phyloP scores from a whole-genome alignment of 1,140 invertebrate genomes.

The Drosophila punjabiensis region DNA sequence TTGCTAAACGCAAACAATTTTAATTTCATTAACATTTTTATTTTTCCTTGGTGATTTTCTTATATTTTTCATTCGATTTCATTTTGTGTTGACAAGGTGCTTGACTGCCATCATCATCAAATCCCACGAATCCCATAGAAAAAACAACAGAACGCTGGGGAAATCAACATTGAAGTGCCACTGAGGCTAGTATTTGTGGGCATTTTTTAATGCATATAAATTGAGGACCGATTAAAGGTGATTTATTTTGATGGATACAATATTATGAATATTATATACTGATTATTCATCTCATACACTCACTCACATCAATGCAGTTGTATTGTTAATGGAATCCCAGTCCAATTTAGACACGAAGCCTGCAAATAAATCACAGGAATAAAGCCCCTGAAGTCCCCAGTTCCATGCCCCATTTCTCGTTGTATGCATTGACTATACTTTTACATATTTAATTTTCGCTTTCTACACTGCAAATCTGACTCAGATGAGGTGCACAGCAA shows the following conservation, averaged over 20 bases:
- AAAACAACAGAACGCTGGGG: constrained; percentile 14
- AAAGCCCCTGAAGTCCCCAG: constrained; percentile 42
- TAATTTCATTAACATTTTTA: constrained; percentile 49
- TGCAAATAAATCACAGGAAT: constrained; percentile 71
- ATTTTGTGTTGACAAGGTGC: constrained; percentile 64
- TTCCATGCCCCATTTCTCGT: constrained; percentile 18
- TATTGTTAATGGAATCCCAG: constrained; percentile 74
- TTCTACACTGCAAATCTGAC: constrained; percentile 44
- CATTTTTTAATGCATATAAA: constrained; percentile 55
- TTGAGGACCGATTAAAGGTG: constrained; percentile 57
- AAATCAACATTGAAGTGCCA: constrained; percentile 56
- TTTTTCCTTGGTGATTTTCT: constrained; percentile 10
- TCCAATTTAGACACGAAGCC: constrained; percentile 69
- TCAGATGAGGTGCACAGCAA: background rate
- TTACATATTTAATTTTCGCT: constrained; percentile 77
- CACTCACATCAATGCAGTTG: constrained; percentile 50
- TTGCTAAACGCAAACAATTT: constrained; percentile 28
- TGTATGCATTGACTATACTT: constrained; percentile 37
- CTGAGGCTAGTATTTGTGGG: constrained; percentile 33
- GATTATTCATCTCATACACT: background rate
- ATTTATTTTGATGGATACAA: constrained; percentile 56
- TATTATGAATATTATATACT: constrained; percentile 30
- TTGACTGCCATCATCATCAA: constrained; percentile 64
- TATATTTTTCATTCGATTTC: constrained; percentile 35
- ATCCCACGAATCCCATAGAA: constrained; percentile 11